Evolutionary conservation across 2,888 invertebrate genomes (phyloP).

Genomic region (Hyppa rectilinea): DNA sequence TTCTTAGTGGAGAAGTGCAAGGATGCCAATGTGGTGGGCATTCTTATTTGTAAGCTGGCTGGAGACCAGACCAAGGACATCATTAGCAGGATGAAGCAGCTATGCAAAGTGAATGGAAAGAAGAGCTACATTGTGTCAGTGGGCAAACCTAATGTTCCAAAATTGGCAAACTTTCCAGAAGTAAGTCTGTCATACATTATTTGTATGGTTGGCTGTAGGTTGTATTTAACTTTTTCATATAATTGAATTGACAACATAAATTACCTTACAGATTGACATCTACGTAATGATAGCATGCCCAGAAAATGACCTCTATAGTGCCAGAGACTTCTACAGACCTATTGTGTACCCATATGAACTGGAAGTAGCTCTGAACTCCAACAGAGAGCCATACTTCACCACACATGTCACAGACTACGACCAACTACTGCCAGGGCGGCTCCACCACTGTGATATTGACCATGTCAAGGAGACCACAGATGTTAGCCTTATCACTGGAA

Average conservation of each 20-base stretch:
- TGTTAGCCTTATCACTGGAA: slow-evolving; percentile 94
- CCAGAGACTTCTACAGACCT: slow-evolving; percentile 96
- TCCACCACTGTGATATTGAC: slow-evolving; percentile 86
- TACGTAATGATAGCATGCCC: slow-evolving; percentile 98
- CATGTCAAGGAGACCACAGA: slow-evolving; percentile 88
- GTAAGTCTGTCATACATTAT: slow-evolving; percentile 80
- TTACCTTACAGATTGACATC: slow-evolving; percentile 94
- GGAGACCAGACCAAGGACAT: slow-evolving; percentile 94
- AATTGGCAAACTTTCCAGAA: slow-evolving; percentile 98
- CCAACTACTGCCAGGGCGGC: slow-evolving; percentile 92
- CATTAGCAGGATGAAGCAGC: slow-evolving; percentile 93
- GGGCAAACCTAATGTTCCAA: slow-evolving; percentile 98
- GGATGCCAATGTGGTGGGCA: slow-evolving; percentile 96
- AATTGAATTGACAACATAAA: neutral
- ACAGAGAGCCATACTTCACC: slow-evolving; percentile 89
- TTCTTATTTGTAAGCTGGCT: slow-evolving; percentile 97
- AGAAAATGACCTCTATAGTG: slow-evolving; percentile 96
- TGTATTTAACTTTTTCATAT: neutral
- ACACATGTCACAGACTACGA: slow-evolving; percentile 94
- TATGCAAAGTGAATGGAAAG: slow-evolving; percentile 94
- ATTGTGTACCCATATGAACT: slow-evolving; percentile 98
- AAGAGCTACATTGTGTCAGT: slow-evolving; percentile 98
- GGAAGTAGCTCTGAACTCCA: slow-evolving; percentile 94
- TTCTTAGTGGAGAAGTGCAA: slow-evolving; percentile 97
- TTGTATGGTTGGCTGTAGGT: neutral